A percentile compares a stretch with the other conserved stretches of the same genome.
Evolutionary conservation across 2,888 invertebrate species (phyloP).

Genomic region (Lampropteryx suffumata): DNA sequence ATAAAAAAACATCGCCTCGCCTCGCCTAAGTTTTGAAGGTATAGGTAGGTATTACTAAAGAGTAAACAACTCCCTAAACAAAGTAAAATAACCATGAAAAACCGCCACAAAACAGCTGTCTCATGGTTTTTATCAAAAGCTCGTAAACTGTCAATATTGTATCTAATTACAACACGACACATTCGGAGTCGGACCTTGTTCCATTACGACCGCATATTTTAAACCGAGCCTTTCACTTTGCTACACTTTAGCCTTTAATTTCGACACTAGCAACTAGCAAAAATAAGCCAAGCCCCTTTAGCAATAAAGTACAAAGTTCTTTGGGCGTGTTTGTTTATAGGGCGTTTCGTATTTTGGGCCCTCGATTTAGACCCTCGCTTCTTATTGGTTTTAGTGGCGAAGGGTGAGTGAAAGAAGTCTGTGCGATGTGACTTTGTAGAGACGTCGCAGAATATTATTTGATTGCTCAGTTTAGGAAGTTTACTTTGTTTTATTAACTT

Average conservation of each 20-base stretch:
- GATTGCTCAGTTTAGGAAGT: too few species aligned
- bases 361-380: constrained; percentile 66
- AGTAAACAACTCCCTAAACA: neutral
- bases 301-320: constrained; percentile 40
- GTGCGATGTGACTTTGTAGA: constrained; percentile 64
- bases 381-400: constrained; percentile 76
- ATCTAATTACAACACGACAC: constrained; percentile 19
- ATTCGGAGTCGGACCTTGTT: constrained; percentile 11
- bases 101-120: neutral
- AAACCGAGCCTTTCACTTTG: constrained; percentile 58
- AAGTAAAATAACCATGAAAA: too few species aligned
- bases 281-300: constrained; percentile 27
- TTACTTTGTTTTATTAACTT: too few species aligned
- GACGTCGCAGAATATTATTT: constrained; percentile 38
- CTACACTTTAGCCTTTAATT: constrained; percentile 43
- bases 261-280: constrained; percentile 32
- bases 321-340: constrained; percentile 45
- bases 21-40: neutral
- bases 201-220: constrained; percentile 35
- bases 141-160: constrained; percentile 6
- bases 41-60: neutral
- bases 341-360: constrained; percentile 59
- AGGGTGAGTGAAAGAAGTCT: constrained; percentile 65
- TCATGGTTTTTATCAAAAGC: neutral
- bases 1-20: too few species aligned